Evolutionary conservation across 2,797 vertebrate genomes (phyloP).

Genomic region (Catamblyrhynchus diadema): DNA sequence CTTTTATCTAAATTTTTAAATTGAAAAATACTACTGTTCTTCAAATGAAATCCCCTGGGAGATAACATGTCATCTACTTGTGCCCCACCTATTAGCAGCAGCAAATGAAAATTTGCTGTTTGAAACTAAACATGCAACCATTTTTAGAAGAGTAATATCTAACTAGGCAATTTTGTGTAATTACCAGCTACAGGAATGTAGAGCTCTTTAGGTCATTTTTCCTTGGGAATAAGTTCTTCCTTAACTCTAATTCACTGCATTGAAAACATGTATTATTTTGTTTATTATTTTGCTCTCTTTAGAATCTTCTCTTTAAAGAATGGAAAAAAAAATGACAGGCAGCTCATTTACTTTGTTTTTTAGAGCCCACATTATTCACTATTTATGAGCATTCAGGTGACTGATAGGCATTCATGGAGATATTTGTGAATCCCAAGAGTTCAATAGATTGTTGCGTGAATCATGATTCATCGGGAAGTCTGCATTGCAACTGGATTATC

Average conservation of each 20-base stretch:
- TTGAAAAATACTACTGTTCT: neutral
- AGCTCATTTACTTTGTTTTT: neutral
- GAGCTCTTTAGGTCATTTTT: neutral
- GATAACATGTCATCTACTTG: neutral
- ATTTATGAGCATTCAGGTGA: neutral
- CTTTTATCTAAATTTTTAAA: neutral
- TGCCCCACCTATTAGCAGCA: neutral
- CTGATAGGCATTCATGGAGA: neutral
- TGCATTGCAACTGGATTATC: neutral
- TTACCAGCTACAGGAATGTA: neutral
- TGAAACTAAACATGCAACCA: neutral
- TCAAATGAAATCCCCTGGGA: neutral
- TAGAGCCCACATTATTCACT: neutral
- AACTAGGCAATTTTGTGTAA: neutral
- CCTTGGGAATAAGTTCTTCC: neutral
- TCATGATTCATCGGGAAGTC: neutral
- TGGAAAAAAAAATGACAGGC: neutral
- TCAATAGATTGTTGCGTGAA: neutral
- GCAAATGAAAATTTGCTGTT: neutral
- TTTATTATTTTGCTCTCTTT: neutral
- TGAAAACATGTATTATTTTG: neutral
- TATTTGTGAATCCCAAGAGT: slow-evolving; percentile 14
- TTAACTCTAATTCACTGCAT: neutral
- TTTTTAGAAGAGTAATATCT: neutral
- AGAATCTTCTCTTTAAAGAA: neutral